phyloP scores from a whole-genome alignment of 2,797 vertebrate genomes.

The Spatula clypeata region DNA sequence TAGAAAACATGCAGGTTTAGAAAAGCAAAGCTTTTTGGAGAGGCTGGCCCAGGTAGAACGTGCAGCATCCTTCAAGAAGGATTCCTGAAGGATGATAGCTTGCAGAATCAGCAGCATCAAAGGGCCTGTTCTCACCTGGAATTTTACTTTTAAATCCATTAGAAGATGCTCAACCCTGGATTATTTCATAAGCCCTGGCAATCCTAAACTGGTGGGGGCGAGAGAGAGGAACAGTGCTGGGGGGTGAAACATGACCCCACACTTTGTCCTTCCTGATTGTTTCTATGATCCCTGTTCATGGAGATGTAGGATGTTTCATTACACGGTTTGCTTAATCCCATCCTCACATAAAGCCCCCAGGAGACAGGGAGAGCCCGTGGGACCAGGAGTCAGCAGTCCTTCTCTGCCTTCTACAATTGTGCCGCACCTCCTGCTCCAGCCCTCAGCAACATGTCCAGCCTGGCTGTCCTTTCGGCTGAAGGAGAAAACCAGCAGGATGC shows the following conservation, averaged over 20 bases:
- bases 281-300: not conserved
- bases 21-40: not conserved
- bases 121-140: not conserved
- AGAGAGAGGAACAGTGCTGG: not conserved
- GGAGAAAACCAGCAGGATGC: not conserved
- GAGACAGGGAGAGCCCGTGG: not conserved
- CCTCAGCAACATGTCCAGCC: not conserved
- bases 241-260: not conserved
- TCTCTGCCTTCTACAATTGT: not conserved
- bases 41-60: fast-evolving
- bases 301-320: not conserved
- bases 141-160: not conserved
- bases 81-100: not conserved
- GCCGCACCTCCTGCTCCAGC: not conserved
- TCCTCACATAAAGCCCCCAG: not conserved
- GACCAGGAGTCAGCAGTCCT: not conserved
- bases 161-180: not conserved
- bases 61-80: not conserved
- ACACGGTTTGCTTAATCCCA: constrained; percentile 12
- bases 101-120: not conserved
- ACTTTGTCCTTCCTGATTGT: not conserved
- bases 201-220: not conserved
- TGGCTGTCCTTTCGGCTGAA: not conserved
- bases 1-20: not conserved
- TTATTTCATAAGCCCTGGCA: not conserved